Evolutionary conservation across 2,888 invertebrate species (phyloP).

Genomic region (Hirtodrosophila histrioides): DNA sequence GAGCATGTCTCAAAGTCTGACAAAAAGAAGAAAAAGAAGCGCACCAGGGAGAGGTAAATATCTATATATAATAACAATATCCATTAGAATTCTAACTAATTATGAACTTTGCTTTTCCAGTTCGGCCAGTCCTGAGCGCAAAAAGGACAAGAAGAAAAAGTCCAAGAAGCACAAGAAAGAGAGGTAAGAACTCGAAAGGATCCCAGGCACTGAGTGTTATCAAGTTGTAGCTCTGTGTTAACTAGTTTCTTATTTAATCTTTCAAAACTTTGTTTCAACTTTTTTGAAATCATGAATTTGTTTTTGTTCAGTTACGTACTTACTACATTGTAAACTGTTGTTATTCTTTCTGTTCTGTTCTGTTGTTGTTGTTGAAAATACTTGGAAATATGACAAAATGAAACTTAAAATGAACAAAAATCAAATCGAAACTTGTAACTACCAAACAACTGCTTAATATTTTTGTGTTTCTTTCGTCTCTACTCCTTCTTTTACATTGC

Average conservation of each 20-base stretch:
- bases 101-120: constrained; percentile 82
- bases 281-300: constrained; percentile 12
- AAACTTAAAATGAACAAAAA: constrained; percentile 22
- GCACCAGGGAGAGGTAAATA: constrained; percentile 85
- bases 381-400: constrained; percentile 16
- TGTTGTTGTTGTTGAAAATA: constrained; percentile 26
- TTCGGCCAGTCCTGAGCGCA: constrained; percentile 89
- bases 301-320: constrained; percentile 15
- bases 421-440: constrained; percentile 63
- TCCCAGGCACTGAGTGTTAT: constrained; percentile 6
- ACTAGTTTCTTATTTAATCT: constrained; percentile 43
- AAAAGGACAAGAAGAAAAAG: constrained; percentile 91
- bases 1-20: constrained; percentile 83
- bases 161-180: constrained; percentile 91
- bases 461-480: constrained; percentile 81
- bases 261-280: constrained; percentile 33
- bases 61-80: background rate
- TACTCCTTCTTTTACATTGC: constrained; percentile 83
- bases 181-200: constrained; percentile 85
- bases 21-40: constrained; percentile 90
- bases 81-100: background rate
- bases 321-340: constrained; percentile 11
- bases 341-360: constrained; percentile 14
- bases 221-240: constrained; percentile 52
- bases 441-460: constrained; percentile 81